Evolutionary conservation across 2,888 invertebrate genomes (phyloP).

Genomic region (Campoplex capitator): DNA sequence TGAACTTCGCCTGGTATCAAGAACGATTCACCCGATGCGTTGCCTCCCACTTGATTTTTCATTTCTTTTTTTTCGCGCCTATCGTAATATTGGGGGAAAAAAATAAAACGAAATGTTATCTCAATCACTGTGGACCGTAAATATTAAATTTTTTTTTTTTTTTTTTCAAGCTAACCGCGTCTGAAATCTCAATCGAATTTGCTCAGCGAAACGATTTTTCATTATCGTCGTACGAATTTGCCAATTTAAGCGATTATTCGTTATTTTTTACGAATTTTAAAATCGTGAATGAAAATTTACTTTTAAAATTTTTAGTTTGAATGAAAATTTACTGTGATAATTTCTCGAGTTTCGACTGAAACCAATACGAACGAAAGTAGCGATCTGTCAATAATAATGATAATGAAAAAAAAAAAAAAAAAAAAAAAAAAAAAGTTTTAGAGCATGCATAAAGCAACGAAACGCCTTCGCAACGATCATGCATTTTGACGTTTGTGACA

Average conservation of each 20-base stretch:
- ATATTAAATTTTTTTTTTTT: background rate
- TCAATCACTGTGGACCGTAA: background rate
- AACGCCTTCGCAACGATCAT: constrained; percentile 55
- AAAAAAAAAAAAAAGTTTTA: constrained; percentile 3
- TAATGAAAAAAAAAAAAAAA: no score
- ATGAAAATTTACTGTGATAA: background rate
- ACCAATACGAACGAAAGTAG: background rate
- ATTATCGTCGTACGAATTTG: background rate
- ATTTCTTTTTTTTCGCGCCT: background rate
- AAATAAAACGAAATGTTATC: background rate
- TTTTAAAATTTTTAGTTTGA: background rate
- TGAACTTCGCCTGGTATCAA: constrained; percentile 53
- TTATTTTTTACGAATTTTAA: background rate
- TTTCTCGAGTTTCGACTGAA: background rate
- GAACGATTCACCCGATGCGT: background rate
- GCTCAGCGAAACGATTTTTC: background rate
- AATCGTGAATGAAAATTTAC: background rate
- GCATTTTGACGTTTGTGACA: constrained; percentile 42
- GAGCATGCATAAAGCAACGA: constrained; percentile 24
- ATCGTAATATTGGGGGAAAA: background rate
- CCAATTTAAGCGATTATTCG: background rate
- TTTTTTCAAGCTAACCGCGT: background rate
- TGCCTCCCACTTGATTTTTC: background rate
- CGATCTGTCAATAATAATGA: constrained; percentile 9
- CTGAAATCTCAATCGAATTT: background rate